Conservation (phyloP, 2,797 vertebrate species). For the Adelosebastes latens region DNA sequence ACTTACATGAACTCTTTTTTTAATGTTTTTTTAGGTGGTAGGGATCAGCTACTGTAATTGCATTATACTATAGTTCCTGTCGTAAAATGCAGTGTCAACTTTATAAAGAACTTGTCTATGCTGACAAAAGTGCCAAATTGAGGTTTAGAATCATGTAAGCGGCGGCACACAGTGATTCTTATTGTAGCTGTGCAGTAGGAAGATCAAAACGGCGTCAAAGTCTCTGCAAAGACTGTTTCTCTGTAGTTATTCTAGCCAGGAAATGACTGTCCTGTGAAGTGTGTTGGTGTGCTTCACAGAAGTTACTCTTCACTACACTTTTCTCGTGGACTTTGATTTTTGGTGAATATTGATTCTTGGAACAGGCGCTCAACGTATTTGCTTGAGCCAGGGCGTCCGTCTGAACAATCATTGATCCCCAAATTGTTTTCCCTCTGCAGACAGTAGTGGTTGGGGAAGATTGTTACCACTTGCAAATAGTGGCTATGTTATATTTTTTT, state of each 20-base stretch:
- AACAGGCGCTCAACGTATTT: conserved; percentile 28
- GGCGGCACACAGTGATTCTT: too few relatives aligned
- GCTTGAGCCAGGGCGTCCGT: not conserved
- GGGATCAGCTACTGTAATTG: not conserved
- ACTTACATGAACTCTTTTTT: not conserved
- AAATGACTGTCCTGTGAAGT: not conserved
- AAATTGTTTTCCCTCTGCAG: not conserved
- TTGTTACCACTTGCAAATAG: not conserved
- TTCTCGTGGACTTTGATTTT: conserved; percentile 49
- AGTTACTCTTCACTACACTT: not conserved
- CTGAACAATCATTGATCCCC: not conserved
- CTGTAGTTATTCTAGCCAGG: not conserved
- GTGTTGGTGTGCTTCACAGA: not conserved
- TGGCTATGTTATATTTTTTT: not conserved
- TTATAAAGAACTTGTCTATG: not conserved
- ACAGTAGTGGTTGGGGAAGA: not conserved
- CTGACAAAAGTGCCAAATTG: not conserved
- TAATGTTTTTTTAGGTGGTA: too few relatives aligned
- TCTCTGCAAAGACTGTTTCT: not conserved
- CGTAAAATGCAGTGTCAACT: not conserved
- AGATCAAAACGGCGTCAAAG: not conserved
- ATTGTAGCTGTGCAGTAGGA: not conserved
- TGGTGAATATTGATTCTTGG: conserved; percentile 33
- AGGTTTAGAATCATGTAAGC: not conserved
- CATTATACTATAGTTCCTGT: not conserved